Evolutionary conservation across 1,140 invertebrate species (phyloP), one percentile per base, ranked within the genome.

Genomic region (Gonioctena quinquepunctata): DNA sequence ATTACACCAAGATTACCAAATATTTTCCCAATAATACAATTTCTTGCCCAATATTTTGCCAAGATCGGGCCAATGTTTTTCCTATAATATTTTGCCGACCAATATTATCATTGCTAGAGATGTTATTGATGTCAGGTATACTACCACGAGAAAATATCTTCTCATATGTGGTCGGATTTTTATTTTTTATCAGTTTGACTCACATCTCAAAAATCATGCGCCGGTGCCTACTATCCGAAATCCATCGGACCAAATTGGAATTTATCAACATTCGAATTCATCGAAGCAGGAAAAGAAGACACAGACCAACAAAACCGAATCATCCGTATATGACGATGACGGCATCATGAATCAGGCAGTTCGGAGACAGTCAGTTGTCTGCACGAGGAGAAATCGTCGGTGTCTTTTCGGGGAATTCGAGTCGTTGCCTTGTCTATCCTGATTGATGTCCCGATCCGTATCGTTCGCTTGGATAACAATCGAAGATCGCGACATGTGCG

Each of bases 271-370:
- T 42, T 42, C 2, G 8, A 4, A 42, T 11, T 42, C 13, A 42
- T 11, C 33, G 33, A 42, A n/a, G 33, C 33, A 42, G 33, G 11
- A 42, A n/a, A 42, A 42, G 33, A 42, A 11, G 33, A 42, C 7
- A 42, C 33, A 42, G 33, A 23, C 52, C 22, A 23, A 56, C 52
- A 19, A 56, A 56, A 56, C 7, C 16, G 21, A 56, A 56, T 56
- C 52, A 56, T 56, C 52, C 52, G 22, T 56, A 42, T n/a, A n/a
- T n/a, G n/a, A n/a, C n/a, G n/a, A n/a, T 56, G 52, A 56, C 52
- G 22, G 52, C 52, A 56, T 19, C 22, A 56, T 56, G 52, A 56
- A 56, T 56, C 52, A 56, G 52, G 18, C 52, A 3, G 52, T 6
- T 13, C 22, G 52, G 52, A n/a, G 21, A 21, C n/a, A 18, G 52